These are phyloP conservation scores for Gallinago nigripennis DNA, from an alignment of 2,797 vertebrate species.

Conservation along the genomic window DNA sequence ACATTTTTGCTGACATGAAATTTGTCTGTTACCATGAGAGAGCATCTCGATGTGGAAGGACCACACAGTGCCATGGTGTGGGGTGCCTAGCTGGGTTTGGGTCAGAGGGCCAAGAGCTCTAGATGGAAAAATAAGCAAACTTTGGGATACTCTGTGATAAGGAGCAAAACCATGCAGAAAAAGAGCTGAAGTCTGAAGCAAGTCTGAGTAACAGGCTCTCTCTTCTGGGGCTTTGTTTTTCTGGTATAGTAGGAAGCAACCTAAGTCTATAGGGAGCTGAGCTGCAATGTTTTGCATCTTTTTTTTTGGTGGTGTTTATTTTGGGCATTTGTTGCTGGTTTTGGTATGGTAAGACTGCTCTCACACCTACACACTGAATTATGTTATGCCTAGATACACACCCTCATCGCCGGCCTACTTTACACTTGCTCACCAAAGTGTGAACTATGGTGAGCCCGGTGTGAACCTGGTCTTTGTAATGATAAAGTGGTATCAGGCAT, in stretches of 20 bases:
- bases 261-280: neutral
- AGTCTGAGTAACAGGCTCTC: neutral
- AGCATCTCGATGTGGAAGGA: fast-evolving
- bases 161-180: neutral
- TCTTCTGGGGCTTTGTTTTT: neutral
- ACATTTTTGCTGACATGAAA: neutral
- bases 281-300: neutral
- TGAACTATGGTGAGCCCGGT: neutral
- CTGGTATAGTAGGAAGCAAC: neutral
- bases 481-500: neutral
- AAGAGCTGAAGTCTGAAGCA: neutral
- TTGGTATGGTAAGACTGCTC: neutral
- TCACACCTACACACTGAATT: neutral
- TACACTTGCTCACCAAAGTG: neutral
- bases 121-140: neutral
- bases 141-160: neutral
- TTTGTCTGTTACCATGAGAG: neutral
- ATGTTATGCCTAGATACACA: neutral
- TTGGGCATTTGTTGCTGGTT: neutral
- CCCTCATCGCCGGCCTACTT: neutral
- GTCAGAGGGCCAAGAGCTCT: neutral
- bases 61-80: fast-evolving
- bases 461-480: neutral
- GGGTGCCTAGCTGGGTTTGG: neutral
- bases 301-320: neutral